phyloP scores from a whole-genome alignment of 2,888 invertebrate genomes.

The Gryllus longicercus region DNA sequence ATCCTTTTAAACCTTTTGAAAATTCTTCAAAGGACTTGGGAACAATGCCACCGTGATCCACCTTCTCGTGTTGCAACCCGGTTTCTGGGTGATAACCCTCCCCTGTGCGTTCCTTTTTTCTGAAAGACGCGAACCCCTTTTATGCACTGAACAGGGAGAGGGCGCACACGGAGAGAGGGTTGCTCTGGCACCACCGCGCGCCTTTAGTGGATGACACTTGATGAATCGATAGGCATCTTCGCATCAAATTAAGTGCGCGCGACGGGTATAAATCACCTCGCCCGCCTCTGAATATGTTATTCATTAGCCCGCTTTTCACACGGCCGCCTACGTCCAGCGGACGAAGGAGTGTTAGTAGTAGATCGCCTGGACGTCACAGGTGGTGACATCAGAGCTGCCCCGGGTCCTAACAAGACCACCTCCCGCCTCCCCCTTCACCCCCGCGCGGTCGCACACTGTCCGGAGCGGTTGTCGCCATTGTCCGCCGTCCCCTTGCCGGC shows the following conservation, averaged over 20 bases:
- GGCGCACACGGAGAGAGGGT: too few relatives aligned
- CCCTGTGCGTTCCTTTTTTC: too few relatives aligned
- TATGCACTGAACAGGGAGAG: too few relatives aligned
- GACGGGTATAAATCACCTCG: background rate
- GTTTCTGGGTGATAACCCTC: too few relatives aligned
- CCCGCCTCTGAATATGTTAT: constrained; percentile 2
- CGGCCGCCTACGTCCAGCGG: background rate
- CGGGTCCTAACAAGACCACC: background rate
- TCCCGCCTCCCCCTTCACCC: background rate
- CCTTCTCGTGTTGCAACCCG: too few relatives aligned
- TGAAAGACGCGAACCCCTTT: too few relatives aligned
- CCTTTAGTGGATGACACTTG: background rate
- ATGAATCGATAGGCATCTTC: constrained; percentile 17
- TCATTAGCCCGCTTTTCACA: constrained; percentile 9
- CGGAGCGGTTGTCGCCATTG: background rate
- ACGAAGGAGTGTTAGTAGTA: background rate
- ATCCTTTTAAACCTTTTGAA: too few relatives aligned
- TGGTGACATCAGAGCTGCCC: background rate
- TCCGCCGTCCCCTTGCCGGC: background rate
- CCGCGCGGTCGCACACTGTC: background rate
- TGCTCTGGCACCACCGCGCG: too few relatives aligned
- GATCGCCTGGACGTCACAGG: background rate
- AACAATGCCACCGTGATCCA: too few relatives aligned
- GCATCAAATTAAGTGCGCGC: constrained; percentile 4
- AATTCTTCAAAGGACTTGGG: too few relatives aligned